Evolutionary conservation across 2,888 invertebrate genomes (phyloP), one percentile per base, ranked within the genome.

Genomic region (Chydorus sphaericus): DNA sequence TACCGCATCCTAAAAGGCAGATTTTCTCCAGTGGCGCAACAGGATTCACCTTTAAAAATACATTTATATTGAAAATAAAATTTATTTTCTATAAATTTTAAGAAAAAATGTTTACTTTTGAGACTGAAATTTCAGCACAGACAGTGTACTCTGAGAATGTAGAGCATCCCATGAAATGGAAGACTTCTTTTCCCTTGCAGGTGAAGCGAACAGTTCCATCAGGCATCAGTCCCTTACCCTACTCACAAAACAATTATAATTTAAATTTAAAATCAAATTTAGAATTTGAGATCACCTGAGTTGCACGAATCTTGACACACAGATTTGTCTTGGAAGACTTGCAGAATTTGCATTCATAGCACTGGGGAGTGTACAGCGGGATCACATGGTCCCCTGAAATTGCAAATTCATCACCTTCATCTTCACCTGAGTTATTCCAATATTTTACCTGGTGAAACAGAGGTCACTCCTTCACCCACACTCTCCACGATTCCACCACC

Each of bases 401-500:
- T 44, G 55, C 55, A 60, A 53, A 52, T 31, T 37, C 11, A 54
- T 49, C 59, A 60, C 30, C 37, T 20, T 36, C 14, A 18, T 56
- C 20, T 33, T 50, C 11, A 10, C 16, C 10, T 44, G 49, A 54
- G 54, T 31, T 28, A 33, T 55, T 28, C 14, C 18, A 28, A 59
- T 30, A 18, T 11, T 30, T 10, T 37, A 73, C 94, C 94, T 33
- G 83, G 77, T 65, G 85, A 78, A 37, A 93, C 85, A 52, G 80
- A 78, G 0, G 85, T 88, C 1, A 96, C 94, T 18, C 86, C 90
- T 66, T 86, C 85, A 1, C 97, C 97, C 51, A 97, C 78, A 70
- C 93, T 93, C 70, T 96, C 97, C n/a, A 97, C 94, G 64, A 96
- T 79, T 31, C 96, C 96, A 57, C 82, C 85, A 33, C 97, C 97